Base-by-base conservation (phyloP, 2,888 invertebrate species). In the Tenthredo notha region DNA sequence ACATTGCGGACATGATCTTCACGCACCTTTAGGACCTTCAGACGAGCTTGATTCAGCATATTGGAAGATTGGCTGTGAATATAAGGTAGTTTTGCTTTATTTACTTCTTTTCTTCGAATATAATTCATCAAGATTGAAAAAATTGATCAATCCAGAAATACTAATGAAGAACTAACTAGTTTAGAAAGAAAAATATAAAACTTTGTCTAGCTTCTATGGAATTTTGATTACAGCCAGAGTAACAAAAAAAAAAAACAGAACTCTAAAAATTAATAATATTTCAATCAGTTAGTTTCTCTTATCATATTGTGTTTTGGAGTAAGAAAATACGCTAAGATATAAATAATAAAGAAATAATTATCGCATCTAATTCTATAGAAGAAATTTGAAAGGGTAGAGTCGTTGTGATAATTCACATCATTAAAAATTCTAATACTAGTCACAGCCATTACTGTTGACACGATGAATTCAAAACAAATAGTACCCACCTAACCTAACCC, bases 11-110 rank as follows among this genome's bases (percentile, higher is more conserved):
- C 98, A 93, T 99, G 98, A 94, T 99, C 98, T 94, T 99, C 99
- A 92, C 98, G 96, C 43, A 98, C 97, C 95, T 99, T 99, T 89
- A 99, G 95, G 86, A 99, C 98, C 94, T 97, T 97, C 90, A 99
- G 95, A 94, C 99, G 97, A 88, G 99, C 99, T 94, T 99, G 99
- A 94, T 99, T 99, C 93, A 99, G 95, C 97, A 99, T 98, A 94
- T 99, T 99, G 84, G 99, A 99, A 86, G 98, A 98, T 95, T 99
- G 99, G 94, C 98, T 98, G 93, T 21, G 94, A 92, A 54, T n/a
- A n/a, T n/a, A 61, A 61, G 61, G 25, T 25, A 12, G 5, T 12
- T 9, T 29, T 67, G 15, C 29, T 33, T 18, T 18, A 33, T 33
- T 33, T 33, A 33, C 1, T 67, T 67, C 5, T 61, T 54, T n/a